Base-by-base conservation (phyloP, 2,113 vertebrate species). In the Tetrao urogallus region DNA sequence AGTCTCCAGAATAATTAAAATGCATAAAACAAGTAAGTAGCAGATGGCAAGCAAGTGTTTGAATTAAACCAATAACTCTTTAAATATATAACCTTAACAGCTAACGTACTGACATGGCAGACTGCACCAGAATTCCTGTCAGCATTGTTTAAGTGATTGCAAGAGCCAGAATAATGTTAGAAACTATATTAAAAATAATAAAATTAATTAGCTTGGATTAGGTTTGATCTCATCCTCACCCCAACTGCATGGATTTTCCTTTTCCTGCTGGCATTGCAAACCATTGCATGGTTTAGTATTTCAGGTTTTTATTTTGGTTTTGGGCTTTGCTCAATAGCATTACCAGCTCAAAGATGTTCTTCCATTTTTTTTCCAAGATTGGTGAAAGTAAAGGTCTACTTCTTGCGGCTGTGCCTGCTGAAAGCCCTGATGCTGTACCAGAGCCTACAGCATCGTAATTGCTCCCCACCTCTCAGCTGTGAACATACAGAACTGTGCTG, bases 51-150 rank as follows among this genome's bases (percentile, higher is more conserved):
- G 93, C 86, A 90, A 97, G 83, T 81, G 71, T 96, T 93, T 97
- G 94, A 97, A 96, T 92, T 95, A 97, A 97, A 97, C 95, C 86
- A 81, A 75, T 92, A 94, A 95, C 54, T 97, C 96, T 95, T 95
- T 92, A 96, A 93, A 86, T 94, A 91, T 7, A 25, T 96, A 96
- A 95, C 92, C 80, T 93, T 95, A 94, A 72, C 91, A 92, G 90
- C 86, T 93, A 90, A 91, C 89, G 58, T 91, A 82, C 67, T 97
- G 94, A 95, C 58, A 14, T 88, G 78, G 90, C 91, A 95, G 78
- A 28, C 86, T 95, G 57, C 86, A 54, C 32, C 90, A 47, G 77
- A 91, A 5, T 48, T 57, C 74, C 54, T 88, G 84, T 40, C 67
- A 82, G 38, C 81, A 89, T 47, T 94, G 58, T 30, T 93, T 13